phyloP scores from a whole-genome alignment of 1,140 invertebrate genomes.

The Trichoplusia ni region DNA sequence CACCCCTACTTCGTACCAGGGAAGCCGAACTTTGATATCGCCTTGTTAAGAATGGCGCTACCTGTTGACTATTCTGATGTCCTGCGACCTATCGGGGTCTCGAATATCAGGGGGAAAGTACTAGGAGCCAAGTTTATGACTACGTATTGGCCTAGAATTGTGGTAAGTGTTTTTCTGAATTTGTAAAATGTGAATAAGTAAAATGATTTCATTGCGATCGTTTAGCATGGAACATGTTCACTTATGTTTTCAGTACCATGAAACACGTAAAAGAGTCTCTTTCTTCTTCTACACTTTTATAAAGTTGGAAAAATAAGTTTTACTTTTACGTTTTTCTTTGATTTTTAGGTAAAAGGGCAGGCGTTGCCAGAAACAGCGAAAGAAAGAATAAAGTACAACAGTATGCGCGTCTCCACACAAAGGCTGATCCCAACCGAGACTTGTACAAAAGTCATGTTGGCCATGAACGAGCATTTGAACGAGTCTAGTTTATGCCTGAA shows the following conservation, averaged over 20 bases:
- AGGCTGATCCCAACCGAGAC: constrained; percentile 46
- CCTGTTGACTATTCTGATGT: constrained; percentile 34
- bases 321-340: neutral
- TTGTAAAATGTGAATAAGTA: too few relatives aligned
- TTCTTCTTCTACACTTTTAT: too few relatives aligned
- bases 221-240: too few relatives aligned
- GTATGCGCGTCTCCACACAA: constrained; percentile 64
- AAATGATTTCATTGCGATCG: too few relatives aligned
- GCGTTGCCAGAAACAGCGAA: constrained; percentile 50
- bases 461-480: constrained; percentile 41
- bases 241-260: too few relatives aligned
- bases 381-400: constrained; percentile 54
- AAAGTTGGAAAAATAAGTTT: too few relatives aligned
- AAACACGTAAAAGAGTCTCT: neutral
- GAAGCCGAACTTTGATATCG: constrained; percentile 56
- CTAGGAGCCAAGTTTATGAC: constrained; percentile 57
- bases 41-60: constrained; percentile 48
- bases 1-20: constrained; percentile 55
- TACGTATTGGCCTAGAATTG: constrained; percentile 67
- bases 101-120: constrained; percentile 43
- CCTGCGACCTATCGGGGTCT: constrained; percentile 54
- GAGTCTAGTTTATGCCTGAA: constrained; percentile 55
- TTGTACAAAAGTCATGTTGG: constrained; percentile 41
- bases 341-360: constrained; percentile 51
- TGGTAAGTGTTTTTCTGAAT: constrained; percentile 52